phyloP scores from a whole-genome alignment of 2,797 vertebrate genomes.

The Arnoldichthys spilopterus region DNA sequence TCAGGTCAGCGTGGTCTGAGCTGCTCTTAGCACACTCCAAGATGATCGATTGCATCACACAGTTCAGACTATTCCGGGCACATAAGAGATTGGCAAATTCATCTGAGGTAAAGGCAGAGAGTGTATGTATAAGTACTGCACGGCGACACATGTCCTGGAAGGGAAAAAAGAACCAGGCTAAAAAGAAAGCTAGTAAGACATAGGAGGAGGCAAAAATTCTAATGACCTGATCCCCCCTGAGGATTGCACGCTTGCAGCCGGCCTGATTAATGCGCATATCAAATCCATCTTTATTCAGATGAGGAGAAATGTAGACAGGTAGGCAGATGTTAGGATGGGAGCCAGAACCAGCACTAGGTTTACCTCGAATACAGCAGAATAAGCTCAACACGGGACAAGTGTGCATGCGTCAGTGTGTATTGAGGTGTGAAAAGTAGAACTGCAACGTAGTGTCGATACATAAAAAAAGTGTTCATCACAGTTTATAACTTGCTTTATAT shows the following conservation, averaged over 20 bases:
- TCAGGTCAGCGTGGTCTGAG: slow-evolving; percentile 16
- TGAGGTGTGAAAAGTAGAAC: neutral
- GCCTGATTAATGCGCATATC: slow-evolving; percentile 70
- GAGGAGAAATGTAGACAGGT: slow-evolving; percentile 38
- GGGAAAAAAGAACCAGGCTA: neutral
- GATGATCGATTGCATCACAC: slow-evolving; percentile 20
- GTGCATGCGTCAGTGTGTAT: neutral
- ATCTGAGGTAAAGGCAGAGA: neutral
- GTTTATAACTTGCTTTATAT: too few relatives aligned
- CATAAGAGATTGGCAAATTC: neutral
- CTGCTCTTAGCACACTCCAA: slow-evolving; percentile 6
- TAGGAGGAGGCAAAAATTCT: slow-evolving; percentile 29
- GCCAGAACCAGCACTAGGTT: neutral
- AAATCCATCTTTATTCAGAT: slow-evolving; percentile 68
- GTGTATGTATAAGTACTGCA: too few relatives aligned
- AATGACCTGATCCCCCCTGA: slow-evolving; percentile 7
- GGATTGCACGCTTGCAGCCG: slow-evolving; percentile 43
- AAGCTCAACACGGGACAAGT: neutral
- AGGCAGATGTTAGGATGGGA: slow-evolving; percentile 21
- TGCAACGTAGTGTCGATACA: too few relatives aligned
- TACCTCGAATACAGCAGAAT: neutral
- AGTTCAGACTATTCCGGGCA: neutral
- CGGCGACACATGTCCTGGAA: neutral
- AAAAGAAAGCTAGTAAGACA: slow-evolving; percentile 14
- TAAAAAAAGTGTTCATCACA: too few relatives aligned